A percentile compares a stretch with the other conserved stretches of the same genome.
phyloP scores from a whole-genome alignment of 2,797 vertebrate genomes.

The Rallus crepitans region DNA sequence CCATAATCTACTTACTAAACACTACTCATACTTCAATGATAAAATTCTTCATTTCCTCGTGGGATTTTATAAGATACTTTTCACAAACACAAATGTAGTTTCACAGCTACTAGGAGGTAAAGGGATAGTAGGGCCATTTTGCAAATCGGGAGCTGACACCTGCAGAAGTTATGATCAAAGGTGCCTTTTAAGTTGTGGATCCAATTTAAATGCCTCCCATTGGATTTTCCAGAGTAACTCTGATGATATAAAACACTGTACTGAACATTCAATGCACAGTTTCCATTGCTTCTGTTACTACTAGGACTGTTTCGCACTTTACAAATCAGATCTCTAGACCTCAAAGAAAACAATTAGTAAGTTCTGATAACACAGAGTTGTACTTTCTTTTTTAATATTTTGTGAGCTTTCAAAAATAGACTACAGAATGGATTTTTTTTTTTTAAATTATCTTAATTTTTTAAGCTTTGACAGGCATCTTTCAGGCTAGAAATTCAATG shows the following conservation, averaged over 20 bases:
- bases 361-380: neutral
- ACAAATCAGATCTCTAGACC: neutral
- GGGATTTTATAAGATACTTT: neutral
- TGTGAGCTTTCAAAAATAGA: neutral
- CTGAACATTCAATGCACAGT: accelerated
- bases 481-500: neutral
- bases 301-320: neutral
- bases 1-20: neutral
- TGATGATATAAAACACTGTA: neutral
- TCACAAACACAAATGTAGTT: neutral
- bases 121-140: neutral
- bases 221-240: neutral
- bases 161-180: neutral
- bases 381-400: neutral
- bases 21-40: neutral
- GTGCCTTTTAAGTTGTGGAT: neutral
- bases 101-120: neutral
- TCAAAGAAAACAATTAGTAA: neutral
- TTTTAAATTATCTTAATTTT: neutral
- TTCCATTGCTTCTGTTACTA: neutral
- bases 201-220: neutral
- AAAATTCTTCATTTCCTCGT: neutral
- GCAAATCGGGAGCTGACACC: neutral
- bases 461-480: neutral
- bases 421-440: neutral